A percentile compares a stretch with the other conserved stretches of the same genome.
phyloP scores from a whole-genome alignment of 2,888 invertebrate genomes.

The Lithophane ornitopus region DNA sequence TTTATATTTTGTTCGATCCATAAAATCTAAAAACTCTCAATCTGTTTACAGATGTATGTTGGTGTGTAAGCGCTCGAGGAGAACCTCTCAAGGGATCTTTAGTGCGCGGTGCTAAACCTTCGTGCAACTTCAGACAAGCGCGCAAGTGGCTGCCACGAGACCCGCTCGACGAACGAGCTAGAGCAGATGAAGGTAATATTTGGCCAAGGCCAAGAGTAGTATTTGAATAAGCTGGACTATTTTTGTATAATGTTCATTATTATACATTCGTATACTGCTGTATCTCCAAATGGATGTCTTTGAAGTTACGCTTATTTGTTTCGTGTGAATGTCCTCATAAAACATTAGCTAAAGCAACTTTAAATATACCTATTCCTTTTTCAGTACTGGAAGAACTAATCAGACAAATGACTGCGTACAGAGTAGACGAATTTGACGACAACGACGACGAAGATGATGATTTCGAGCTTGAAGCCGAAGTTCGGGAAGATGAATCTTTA shows the following conservation, averaged over 20 bases:
- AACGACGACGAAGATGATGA: conserved; percentile 87
- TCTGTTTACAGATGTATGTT: conserved; percentile 93
- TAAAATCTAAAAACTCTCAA: background rate
- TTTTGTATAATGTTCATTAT: background rate
- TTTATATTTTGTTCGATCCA: too few species aligned
- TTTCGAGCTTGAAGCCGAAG: conserved; percentile 72
- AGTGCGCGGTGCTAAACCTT: conserved; percentile 93
- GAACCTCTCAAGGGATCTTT: conserved; percentile 95
- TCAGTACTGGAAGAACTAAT: conserved; percentile 93
- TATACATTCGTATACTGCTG: background rate
- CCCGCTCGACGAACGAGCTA: conserved; percentile 82
- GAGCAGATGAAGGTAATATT: conserved; percentile 89
- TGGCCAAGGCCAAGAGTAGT: background rate
- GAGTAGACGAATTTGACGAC: conserved; percentile 88
- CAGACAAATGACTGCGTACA: conserved; percentile 91
- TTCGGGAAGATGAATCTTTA: conserved; percentile 62
- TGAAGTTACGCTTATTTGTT: background rate
- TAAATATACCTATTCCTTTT: conserved; percentile 37
- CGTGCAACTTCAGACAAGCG: conserved; percentile 95
- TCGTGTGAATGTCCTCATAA: background rate
- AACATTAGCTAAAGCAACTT: background rate
- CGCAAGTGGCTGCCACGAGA: conserved; percentile 88
- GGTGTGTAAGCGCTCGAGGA: conserved; percentile 96
- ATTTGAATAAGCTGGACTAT: background rate
- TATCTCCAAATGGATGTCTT: background rate